A percentile compares a stretch with the other conserved stretches of the same genome.
phyloP scores from a whole-genome alignment of 2,113 vertebrate species.

The Naja naja region DNA sequence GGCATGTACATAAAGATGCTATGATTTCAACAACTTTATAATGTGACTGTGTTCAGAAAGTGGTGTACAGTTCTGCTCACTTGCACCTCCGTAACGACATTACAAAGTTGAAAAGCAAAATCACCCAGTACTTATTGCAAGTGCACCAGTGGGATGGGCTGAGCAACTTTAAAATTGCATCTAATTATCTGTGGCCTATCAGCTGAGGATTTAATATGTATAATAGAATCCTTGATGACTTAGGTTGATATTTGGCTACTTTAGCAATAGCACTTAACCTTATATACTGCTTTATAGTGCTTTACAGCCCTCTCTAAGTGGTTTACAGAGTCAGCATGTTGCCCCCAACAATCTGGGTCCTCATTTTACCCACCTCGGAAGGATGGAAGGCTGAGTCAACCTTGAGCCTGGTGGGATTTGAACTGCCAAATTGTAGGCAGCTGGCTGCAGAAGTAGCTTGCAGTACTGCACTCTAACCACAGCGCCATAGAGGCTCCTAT shows the following conservation, averaged over 20 bases:
- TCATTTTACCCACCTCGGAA: too few species aligned
- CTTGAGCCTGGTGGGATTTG: too few species aligned
- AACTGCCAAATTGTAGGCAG: too few species aligned
- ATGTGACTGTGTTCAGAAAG: neutral
- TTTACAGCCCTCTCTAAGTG: too few species aligned
- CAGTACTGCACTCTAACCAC: too few species aligned
- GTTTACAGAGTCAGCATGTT: too few species aligned
- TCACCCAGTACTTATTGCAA: neutral
- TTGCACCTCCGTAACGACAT: neutral
- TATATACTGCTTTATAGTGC: too few species aligned
- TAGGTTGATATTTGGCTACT: neutral
- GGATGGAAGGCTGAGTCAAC: too few species aligned
- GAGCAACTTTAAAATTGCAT: neutral
- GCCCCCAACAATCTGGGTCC: too few species aligned
- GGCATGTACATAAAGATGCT: neutral
- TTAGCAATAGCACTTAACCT: neutral
- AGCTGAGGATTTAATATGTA: too few species aligned
- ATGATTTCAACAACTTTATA: neutral
- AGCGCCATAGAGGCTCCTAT: too few species aligned
- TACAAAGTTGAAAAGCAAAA: neutral
- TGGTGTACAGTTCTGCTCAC: neutral
- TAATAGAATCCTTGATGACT: neutral
- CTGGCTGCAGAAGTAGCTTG: too few species aligned
- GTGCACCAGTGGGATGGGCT: neutral
- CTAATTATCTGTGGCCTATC: neutral